Evolutionary conservation across 1,140 invertebrate genomes (phyloP), one percentile per base, ranked within the genome.

Genomic region (Hypsibius dujardini): DNA sequence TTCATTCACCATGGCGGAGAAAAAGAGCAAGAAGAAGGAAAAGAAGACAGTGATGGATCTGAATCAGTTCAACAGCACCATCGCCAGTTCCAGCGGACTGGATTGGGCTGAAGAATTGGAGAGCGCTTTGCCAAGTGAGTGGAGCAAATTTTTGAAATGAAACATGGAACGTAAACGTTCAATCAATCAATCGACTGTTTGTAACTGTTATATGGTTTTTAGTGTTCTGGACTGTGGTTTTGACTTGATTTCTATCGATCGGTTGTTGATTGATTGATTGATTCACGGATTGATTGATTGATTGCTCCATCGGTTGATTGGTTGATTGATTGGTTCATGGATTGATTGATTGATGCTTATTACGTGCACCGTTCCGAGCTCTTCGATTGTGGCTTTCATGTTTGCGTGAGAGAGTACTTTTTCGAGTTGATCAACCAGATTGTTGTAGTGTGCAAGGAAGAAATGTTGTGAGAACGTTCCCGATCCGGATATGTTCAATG

Each of bases 61-160:
- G 50, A n/a, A 56, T 56, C 7, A 12, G 50, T 56, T 56, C 50
- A 56, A n/a, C n/a, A 7, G 7, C 7, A 56, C 50, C 50, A n/a
- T n/a, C 7, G 50, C 50, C 7, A 56, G 7, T 12, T 7, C 7
- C 7, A 7, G 7, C 7, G 50, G n/a, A 12, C n/a, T 56, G 50
- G 50, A 56, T 56, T 56, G 50, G 50, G 50, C 50, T n/a, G n/a
- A n/a, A 7, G 50, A 56, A 56, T n/a, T 56, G 50, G 50, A 56
- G 50, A 56, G n/a, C 50, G n/a, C 7, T 56, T n/a, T 56, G 50
- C 50, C 50, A 28, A 28, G 28, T 28, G 28, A 28, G 28, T 28
- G 28, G 28, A 28, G 28, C 28, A 28, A 28, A 28, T 28, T 28
- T 28, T 28, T 28, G 28, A 28, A 28, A 28, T 28, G 28, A 28